These are phyloP conservation scores for Acanthococcus lagerstroemiae DNA, from an alignment of 2,888 invertebrate genomes.

Conservation along the genomic window DNA sequence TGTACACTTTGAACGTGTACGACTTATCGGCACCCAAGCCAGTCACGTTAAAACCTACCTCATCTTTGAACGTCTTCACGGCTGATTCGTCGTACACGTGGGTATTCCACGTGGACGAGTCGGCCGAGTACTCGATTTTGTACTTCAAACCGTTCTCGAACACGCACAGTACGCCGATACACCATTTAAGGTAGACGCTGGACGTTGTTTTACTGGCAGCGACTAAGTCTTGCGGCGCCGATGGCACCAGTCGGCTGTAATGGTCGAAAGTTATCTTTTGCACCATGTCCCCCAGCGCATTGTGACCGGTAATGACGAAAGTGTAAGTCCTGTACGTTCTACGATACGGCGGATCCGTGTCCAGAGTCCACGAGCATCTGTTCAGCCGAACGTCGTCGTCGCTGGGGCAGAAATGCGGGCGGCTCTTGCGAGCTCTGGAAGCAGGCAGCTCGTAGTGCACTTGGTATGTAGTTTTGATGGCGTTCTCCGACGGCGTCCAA, in stretches of 20 bases:
- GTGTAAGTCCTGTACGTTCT: conserved; percentile 46
- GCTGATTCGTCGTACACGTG: not conserved
- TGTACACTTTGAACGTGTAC: conserved; percentile 62
- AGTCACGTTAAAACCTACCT: conserved; percentile 43
- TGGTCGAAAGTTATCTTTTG: conserved; percentile 40
- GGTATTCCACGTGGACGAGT: not conserved
- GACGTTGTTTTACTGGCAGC: conserved; percentile 1
- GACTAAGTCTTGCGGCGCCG: not conserved
- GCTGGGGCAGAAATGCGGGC: conserved; percentile 38
- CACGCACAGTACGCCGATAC: conserved; percentile 40
- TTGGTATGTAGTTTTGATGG: conserved; percentile 49
- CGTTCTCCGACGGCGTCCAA: conserved; percentile 55
- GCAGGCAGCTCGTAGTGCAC: conserved; percentile 45
- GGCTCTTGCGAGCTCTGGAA: conserved; percentile 42
- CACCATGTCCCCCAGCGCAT: conserved; percentile 51
- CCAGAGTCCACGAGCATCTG: conserved; percentile 46
- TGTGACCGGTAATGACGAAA: conserved; percentile 51
- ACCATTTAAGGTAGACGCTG: conserved; percentile 18
- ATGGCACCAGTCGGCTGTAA: conserved; percentile 25
- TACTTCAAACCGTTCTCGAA: conserved; percentile 47
- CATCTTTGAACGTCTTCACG: not conserved
- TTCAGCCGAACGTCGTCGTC: conserved; percentile 37
- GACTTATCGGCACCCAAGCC: conserved; percentile 55
- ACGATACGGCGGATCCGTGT: conserved; percentile 48
- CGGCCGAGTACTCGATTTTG: conserved; percentile 43